Base-by-base conservation (phyloP, 2,888 invertebrate genomes). In the Caenorhabditis wallacei region DNA sequence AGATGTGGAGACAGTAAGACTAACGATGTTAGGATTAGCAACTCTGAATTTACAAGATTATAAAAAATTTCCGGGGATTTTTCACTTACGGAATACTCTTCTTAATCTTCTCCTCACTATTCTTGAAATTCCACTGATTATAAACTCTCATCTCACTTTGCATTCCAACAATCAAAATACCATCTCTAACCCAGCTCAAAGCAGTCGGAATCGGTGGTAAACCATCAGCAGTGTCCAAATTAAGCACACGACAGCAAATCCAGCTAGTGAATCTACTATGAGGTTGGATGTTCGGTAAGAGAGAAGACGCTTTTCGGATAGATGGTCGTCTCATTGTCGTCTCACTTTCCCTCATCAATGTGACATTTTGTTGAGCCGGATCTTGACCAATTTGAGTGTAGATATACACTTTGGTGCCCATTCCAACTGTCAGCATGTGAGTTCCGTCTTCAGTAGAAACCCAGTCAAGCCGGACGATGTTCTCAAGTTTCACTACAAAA, bases 131-230 rank as follows among this genome's bases (percentile, higher is more conserved):
- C 91, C 91, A 88, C 92, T 99, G 99, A 0, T 97, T 97, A 92
- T 98, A 99, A 0, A 99, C 97, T 91, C 98, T 97, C 97, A 99
- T 98, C 92, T 99, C 99, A 2, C 97, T 98, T 92, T 98, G 97
- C 98, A 99, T 98, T 1, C 98, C 99, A 1, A 99, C 97, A 0
- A 99, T 97, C 1, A 99, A 93, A 86, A 99, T 96, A 0, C 98
- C 98, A 92, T 98, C 98, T 26, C 99, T 94, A 0, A 98, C 97
- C 98, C 99, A 99, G 1, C 97, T 97, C 89, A 98, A 96, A 92
- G 98, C 97, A 96, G 98, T 98, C 0, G 99, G 99, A 61, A 99
- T 93, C 0, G 98, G 98, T 0, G 97, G 97, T 48, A 98, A 93
- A 0, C 98, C 97, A 91, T 99, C 99, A 0, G 97, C 98, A 22